phyloP scores from a whole-genome alignment of 2,888 invertebrate genomes.

The Microctonus hyperodae region DNA sequence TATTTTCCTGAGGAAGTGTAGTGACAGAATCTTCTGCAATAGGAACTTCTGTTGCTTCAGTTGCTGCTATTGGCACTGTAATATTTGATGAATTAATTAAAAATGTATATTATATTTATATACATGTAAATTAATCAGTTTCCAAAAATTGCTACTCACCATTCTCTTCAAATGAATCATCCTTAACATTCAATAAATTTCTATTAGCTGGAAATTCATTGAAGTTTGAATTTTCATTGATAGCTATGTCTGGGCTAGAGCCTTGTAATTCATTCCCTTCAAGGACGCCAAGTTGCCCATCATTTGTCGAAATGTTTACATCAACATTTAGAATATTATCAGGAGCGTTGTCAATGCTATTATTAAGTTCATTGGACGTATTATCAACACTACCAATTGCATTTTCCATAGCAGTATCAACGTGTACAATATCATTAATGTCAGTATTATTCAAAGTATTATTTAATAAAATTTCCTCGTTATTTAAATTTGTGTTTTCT shows the following conservation, averaged over 20 bases:
- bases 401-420: not conserved
- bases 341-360: conserved; percentile 19
- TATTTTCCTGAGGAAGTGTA: not conserved
- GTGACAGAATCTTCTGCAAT: not conserved
- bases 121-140: not conserved
- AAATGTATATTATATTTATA: not conserved
- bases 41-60: not conserved
- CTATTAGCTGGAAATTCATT: conserved; percentile 50
- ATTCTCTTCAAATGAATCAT: conserved; percentile 41
- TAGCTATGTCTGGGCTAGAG: conserved; percentile 43
- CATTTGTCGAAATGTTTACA: not conserved
- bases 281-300: conserved; percentile 40
- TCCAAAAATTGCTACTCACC: conserved; percentile 39
- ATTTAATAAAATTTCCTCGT: not conserved
- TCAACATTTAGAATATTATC: not conserved
- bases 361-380: conserved; percentile 17
- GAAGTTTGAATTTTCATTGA: conserved; percentile 44
- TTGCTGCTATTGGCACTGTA: not conserved
- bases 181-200: conserved; percentile 55
- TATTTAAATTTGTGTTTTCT: not conserved
- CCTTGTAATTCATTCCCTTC: conserved; percentile 38
- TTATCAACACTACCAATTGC: conserved; percentile 26
- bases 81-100: conserved; percentile 10
- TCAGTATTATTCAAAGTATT: not conserved
- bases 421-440: not conserved